A percentile compares a stretch with the other conserved stretches of the same genome.
Evolutionary conservation across 1,140 invertebrate genomes (phyloP).

Genomic region (Thereuonema tuberculata): DNA sequence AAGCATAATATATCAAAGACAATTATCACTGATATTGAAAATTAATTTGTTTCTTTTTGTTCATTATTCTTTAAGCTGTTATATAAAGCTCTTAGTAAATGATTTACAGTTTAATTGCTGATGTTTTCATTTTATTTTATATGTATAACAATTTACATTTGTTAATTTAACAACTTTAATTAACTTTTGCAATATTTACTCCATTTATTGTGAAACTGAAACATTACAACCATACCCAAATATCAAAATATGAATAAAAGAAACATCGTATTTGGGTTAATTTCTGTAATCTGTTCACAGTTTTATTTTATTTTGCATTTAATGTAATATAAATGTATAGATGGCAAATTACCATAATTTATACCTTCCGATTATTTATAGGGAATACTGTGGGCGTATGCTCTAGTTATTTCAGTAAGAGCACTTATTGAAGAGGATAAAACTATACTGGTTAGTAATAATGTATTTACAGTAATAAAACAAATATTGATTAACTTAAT

Average conservation of each 20-base stretch:
- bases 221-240: background rate
- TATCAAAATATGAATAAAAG: background rate
- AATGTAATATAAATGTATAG: background rate
- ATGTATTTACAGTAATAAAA: no score
- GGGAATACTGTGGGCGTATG: constrained; percentile 61
- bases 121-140: no score
- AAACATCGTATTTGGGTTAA: background rate
- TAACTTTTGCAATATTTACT: no score
- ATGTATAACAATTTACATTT: no score
- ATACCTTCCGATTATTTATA: no score
- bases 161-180: no score
- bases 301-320: background rate
- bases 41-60: background rate
- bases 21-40: background rate
- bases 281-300: background rate
- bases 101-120: no score
- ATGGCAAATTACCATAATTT: background rate
- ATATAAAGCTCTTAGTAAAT: no score
- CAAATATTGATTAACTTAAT: no score
- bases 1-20: background rate
- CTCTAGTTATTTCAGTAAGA: constrained; percentile 37
- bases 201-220: no score
- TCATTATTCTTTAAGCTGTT: background rate
- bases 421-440: background rate
- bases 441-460: background rate